These are phyloP conservation scores for Periphyllus acericola DNA, from an alignment of 2,888 invertebrate species.

Conservation along the genomic window DNA sequence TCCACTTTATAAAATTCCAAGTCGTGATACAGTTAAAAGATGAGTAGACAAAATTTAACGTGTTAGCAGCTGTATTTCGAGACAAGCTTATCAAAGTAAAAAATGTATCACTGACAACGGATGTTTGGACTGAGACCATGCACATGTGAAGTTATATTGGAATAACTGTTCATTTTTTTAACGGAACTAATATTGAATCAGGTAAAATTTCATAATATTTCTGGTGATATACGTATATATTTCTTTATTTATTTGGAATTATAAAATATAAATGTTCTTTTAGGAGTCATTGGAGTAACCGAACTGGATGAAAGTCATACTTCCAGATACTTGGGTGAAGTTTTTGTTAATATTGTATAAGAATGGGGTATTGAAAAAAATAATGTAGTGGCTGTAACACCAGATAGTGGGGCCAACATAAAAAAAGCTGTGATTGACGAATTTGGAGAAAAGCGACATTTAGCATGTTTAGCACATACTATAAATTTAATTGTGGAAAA, in stretches of 20 bases:
- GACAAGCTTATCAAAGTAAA: background rate
- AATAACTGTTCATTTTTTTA: too few species aligned
- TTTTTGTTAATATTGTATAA: conserved; percentile 64
- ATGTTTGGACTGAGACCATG: too few species aligned
- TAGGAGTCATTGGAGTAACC: conserved; percentile 66
- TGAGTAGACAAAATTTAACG: conserved; percentile 5
- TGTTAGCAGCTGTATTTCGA: conserved; percentile 26
- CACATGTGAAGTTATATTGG: too few species aligned
- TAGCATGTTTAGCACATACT: conserved; percentile 66
- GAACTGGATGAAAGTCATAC: conserved; percentile 66
- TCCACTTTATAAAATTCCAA: conserved; percentile 34
- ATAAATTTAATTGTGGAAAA: conserved; percentile 66
- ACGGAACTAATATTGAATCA: too few species aligned
- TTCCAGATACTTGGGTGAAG: conserved; percentile 65
- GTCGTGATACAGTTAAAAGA: conserved; percentile 16
- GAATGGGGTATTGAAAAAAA: conserved; percentile 65
- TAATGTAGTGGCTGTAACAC: conserved; percentile 65
- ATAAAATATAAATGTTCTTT: conserved; percentile 4
- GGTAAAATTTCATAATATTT: too few species aligned
- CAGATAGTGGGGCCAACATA: conserved; percentile 65
- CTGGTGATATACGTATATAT: conserved; percentile 20
- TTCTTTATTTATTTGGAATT: conserved; percentile 15
- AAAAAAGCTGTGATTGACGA: conserved; percentile 66
- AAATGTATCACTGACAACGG: conserved; percentile 63
- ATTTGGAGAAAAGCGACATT: conserved; percentile 66